Conservation (phyloP, 2,888 invertebrate species). For the Megamerina dolium region DNA sequence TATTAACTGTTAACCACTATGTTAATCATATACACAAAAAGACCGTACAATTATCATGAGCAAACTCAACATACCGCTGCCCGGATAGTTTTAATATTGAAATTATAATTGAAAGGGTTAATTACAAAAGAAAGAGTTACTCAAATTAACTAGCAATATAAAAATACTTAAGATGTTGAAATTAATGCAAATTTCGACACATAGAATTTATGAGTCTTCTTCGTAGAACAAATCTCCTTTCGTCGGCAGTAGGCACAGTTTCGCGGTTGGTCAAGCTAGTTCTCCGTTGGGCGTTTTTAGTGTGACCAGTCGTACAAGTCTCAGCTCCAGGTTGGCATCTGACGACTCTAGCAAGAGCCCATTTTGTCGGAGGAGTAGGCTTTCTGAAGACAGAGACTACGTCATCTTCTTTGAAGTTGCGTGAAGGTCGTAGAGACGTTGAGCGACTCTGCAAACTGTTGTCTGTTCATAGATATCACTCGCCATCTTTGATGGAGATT, state of each 20-base stretch:
- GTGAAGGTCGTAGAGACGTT: slow-evolving; percentile 4
- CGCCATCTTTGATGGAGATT: slow-evolving; percentile 5
- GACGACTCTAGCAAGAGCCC: slow-evolving; percentile 3
- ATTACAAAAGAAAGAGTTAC: too few species aligned
- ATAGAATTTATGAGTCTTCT: too few species aligned
- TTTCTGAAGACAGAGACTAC: slow-evolving; percentile 2
- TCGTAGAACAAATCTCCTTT: too few species aligned
- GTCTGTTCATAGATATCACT: slow-evolving; percentile 5
- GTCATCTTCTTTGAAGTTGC: slow-evolving; percentile 1
- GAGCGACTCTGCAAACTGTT: slow-evolving; percentile 10
- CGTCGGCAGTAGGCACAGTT: slow-evolving; percentile 4
- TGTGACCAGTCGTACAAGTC: slow-evolving; percentile 1
- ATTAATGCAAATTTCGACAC: too few species aligned
- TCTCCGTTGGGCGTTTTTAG: slow-evolving; percentile 1
- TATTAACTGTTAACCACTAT: too few species aligned
- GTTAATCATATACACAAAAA: too few species aligned
- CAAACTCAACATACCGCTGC: too few species aligned
- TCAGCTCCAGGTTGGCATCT: slow-evolving; percentile 6
- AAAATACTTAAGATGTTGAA: too few species aligned
- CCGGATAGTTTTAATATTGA: too few species aligned
- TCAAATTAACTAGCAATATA: too few species aligned
- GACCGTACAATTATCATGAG: too few species aligned
- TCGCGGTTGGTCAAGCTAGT: slow-evolving; percentile 2
- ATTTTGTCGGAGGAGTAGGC: slow-evolving; percentile 7
- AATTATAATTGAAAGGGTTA: too few species aligned